Evolutionary conservation across 2,888 invertebrate species (phyloP).

Genomic region (Parnassius glacialis): DNA sequence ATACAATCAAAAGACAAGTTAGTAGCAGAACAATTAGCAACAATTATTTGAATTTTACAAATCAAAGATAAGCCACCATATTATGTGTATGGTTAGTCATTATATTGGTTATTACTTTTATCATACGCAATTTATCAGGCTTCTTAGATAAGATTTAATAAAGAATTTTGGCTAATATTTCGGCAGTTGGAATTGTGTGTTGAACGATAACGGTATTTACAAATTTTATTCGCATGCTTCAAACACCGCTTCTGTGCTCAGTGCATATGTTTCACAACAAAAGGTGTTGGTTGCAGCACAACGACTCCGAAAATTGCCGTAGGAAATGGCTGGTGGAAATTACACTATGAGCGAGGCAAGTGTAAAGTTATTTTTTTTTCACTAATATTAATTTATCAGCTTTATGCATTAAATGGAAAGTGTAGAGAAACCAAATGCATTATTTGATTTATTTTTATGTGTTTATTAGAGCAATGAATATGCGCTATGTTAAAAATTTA

Average conservation of each 20-base stretch:
- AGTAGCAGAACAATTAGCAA: too few relatives aligned
- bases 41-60: too few relatives aligned
- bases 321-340: conserved; percentile 59
- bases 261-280: conserved; percentile 40
- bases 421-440: too few relatives aligned
- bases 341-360: conserved; percentile 58
- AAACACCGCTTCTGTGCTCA: conserved; percentile 1
- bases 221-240: conserved; percentile 12
- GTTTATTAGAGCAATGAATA: too few relatives aligned
- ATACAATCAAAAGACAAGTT: too few relatives aligned
- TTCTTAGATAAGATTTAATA: conserved; percentile 23
- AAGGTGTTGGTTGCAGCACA: conserved; percentile 30
- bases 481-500: too few relatives aligned
- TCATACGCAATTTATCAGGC: conserved; percentile 11
- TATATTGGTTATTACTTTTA: conserved; percentile 23
- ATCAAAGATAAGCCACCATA: too few relatives aligned
- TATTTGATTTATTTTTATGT: too few relatives aligned
- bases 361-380: conserved; percentile 21
- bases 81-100: background rate
- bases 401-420: too few relatives aligned
- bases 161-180: conserved; percentile 15
- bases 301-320: conserved; percentile 40
- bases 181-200: conserved; percentile 10
- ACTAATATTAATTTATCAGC: too few relatives aligned
- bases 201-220: background rate